These are phyloP conservation scores for Lagopus leucura DNA, from an alignment of 2,113 vertebrate species.

Conservation along the genomic window DNA sequence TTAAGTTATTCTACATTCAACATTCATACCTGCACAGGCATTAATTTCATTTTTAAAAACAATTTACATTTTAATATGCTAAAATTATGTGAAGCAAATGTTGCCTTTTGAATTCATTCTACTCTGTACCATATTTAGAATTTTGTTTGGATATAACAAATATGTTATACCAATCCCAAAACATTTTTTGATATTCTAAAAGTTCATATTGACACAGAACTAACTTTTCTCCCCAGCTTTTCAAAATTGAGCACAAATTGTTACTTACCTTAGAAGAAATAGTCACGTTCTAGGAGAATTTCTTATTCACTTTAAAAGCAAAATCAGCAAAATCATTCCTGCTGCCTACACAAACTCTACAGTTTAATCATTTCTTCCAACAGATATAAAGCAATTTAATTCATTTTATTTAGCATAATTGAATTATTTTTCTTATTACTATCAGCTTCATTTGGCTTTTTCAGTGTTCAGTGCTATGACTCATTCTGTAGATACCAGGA, in stretches of 20 bases:
- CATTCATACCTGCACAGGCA: neutral
- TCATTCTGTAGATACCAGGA: conserved; percentile 25
- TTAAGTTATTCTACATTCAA: neutral
- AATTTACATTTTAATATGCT: neutral
- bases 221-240: neutral
- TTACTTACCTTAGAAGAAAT: neutral
- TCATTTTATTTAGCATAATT: conserved; percentile 57
- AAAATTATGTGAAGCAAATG: neutral
- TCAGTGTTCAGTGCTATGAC: neutral
- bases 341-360: conserved; percentile 46
- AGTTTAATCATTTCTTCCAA: conserved; percentile 41
- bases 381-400: conserved; percentile 25
- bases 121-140: neutral
- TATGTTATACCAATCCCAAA: neutral
- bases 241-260: neutral
- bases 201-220: neutral
- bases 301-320: conserved; percentile 34
- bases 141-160: neutral
- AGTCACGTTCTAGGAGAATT: neutral
- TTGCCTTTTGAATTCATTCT: neutral
- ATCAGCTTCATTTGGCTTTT: conserved; percentile 35
- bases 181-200: neutral
- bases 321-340: conserved; percentile 18
- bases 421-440: conserved; percentile 58
- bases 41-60: neutral